Percentiles rank a stretch among this genome's conserved stretches.
phyloP scores from a whole-genome alignment of 2,113 vertebrate genomes.

The Pachypanchax playfairii region DNA sequence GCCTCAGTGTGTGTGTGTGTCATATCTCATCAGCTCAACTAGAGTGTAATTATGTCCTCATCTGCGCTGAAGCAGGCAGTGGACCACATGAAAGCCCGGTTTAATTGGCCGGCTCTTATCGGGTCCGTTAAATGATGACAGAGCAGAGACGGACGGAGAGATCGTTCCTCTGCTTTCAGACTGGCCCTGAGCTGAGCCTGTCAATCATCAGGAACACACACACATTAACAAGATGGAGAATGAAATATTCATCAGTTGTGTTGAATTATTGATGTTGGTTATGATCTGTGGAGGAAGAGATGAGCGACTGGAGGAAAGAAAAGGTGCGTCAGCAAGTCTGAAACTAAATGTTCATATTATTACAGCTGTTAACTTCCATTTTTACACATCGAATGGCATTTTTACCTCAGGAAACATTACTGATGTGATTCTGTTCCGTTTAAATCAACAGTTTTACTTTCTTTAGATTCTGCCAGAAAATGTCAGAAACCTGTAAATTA shows the following conservation, averaged over 20 bases:
- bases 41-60: conserved; percentile 27
- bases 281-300: conserved; percentile 29
- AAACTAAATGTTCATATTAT: background rate
- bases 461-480: no score
- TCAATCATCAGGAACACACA: conserved; percentile 37
- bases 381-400: no score
- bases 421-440: background rate
- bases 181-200: conserved; percentile 41
- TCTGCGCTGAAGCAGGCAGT: conserved; percentile 1
- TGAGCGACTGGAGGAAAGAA: conserved; percentile 41
- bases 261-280: conserved; percentile 57
- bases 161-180: conserved; percentile 15
- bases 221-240: conserved; percentile 30
- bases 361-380: no score
- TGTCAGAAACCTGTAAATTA: no score
- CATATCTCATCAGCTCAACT: conserved; percentile 25
- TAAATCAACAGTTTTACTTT: no score
- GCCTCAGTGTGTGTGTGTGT: no score
- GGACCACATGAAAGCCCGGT: conserved; percentile 29
- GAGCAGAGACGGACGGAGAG: background rate
- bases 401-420: no score
- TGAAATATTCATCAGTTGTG: conserved; percentile 52
- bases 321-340: conserved; percentile 16
- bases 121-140: conserved; percentile 15
- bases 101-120: conserved; percentile 44